Evolutionary conservation across 2,797 vertebrate genomes (phyloP), one percentile per base, ranked within the genome.

Genomic region (Glossophaga mutica): DNA sequence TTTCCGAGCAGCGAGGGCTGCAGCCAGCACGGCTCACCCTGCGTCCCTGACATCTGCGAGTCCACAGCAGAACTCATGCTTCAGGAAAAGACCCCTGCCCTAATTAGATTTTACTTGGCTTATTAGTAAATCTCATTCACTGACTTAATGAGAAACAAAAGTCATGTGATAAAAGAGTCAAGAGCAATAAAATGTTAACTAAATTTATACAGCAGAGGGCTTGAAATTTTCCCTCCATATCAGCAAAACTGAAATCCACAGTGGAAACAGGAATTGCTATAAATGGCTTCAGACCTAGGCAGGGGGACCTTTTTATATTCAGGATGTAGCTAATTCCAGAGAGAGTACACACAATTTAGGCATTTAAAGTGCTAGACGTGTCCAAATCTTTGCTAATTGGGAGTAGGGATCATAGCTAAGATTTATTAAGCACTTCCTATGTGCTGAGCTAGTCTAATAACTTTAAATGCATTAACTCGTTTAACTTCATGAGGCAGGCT

Each of bases 91-190:
- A 97, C 96, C 97, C 97, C 98, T 94, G 97, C 97, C 96, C 97
- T 98, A 98, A 98, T 98, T 98, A 98, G 98, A 98, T 98, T 98
- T 98, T 59, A 93, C 96, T 97, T 92, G 98, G 96, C 98, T 98
- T 98, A 97, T 98, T 98, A 98, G 96, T 94, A 82, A 97, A 98
- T 97, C 98, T 98, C 97, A 91, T 97, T 98, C 97, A 74, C 97
- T 85, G 96, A 95, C 96, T 98, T 98, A 98, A 98, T 85, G 76
- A 98, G 97, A 98, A 98, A 98, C 98, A 98, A 98, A 98, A 98
- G 98, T 95, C 96, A 14, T 79, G 74, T 90, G 98, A 98, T 97
- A 88, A 96, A 97, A 94, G 95, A 97, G 94, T 97, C 97, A 50
- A 0, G 14, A 97, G 97, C 94, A 97, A 97, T 57, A 98, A 97